These are phyloP conservation scores for Apostichopus parvimensis DNA, from an alignment of 35 echinoderm and acorn worm genomes.

Conservation along the genomic window DNA sequence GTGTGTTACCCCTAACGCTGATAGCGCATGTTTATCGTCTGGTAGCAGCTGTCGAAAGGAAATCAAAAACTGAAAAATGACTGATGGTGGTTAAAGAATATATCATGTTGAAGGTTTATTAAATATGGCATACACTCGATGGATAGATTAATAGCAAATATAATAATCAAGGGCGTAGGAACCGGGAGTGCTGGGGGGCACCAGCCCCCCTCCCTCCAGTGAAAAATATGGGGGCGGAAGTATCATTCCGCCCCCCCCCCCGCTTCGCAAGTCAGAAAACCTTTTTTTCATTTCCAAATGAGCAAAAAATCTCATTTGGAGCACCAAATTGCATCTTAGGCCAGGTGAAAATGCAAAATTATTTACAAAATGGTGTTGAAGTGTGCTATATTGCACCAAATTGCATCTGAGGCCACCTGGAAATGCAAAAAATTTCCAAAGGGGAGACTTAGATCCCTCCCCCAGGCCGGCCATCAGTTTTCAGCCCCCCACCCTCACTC, in stretches of 20 bases:
- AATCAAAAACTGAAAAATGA: background rate
- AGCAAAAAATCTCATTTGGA: too few relatives aligned
- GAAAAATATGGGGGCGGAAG: background rate
- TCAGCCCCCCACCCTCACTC: too few relatives aligned
- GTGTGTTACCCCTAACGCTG: background rate
- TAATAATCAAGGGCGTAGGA: background rate
- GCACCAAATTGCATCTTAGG: too few relatives aligned
- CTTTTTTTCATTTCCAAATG: too few relatives aligned
- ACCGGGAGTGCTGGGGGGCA: too few relatives aligned
- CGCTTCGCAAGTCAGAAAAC: too few relatives aligned
- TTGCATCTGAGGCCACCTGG: background rate
- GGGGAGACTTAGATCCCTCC: too few relatives aligned
- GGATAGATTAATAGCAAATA: background rate
- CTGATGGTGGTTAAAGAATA: background rate
- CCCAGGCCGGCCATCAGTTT: too few relatives aligned
- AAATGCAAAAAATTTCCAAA: too few relatives aligned
- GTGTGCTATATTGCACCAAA: background rate
- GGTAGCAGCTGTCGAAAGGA: background rate
- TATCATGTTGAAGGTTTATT: background rate
- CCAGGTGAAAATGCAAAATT: too few relatives aligned
- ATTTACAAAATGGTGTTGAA: too few relatives aligned
- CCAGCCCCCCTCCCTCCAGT: too few relatives aligned
- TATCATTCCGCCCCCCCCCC: background rate
- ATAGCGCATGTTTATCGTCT: background rate
- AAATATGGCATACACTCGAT: background rate